Base-by-base conservation (phyloP, 2,113 vertebrate species). In the Rhegmatorhina hoffmannsi region DNA sequence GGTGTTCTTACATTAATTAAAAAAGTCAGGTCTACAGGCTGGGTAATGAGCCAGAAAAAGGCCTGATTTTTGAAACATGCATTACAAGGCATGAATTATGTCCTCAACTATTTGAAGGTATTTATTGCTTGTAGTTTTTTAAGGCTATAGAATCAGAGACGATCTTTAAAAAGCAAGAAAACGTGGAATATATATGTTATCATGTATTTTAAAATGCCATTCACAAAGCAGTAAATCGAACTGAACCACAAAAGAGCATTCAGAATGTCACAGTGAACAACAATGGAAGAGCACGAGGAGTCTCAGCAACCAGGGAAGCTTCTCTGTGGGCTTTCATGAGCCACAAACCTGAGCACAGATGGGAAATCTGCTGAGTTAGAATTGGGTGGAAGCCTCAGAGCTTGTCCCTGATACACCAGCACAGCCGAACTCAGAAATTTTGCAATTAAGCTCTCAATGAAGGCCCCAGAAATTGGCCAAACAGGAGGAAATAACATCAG, bases 1-100 rank as follows among this genome's bases (percentile, higher is more conserved):
- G 70, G 95, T 96, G 92, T 96, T 97, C 94, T 92, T 84, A 95
- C 94, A 97, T 97, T 95, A 96, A 96, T 97, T 97, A 79, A 97
- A 97, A 92, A 96, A 92, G 90, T 90, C 89, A 83, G 90, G 96
- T 89, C 94, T 90, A 77, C 79, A 75, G 70, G 70, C 79, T 94
- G 53, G 83, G 87, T 97, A 95, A 96, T 97, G 95, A 97, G 95
- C 92, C 97, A 97, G 93, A 97, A 97, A 97, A 91, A 87, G 73
- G 17, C 25, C 83, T 87, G 91, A 96, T 92, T 95, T 97, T 96
- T 73, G 90, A 97, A 97, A 83, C 89, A 74, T 17, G 21, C 74
- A 76, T 87, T 92, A 94, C 82, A 94, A 92, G 79, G 64, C 75
- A 96, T 94, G 90, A 96, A 94, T 98, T 96, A 96, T 89, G 77